Evolutionary conservation across 2,888 invertebrate species (phyloP).

Genomic region (Nycteola revayana): DNA sequence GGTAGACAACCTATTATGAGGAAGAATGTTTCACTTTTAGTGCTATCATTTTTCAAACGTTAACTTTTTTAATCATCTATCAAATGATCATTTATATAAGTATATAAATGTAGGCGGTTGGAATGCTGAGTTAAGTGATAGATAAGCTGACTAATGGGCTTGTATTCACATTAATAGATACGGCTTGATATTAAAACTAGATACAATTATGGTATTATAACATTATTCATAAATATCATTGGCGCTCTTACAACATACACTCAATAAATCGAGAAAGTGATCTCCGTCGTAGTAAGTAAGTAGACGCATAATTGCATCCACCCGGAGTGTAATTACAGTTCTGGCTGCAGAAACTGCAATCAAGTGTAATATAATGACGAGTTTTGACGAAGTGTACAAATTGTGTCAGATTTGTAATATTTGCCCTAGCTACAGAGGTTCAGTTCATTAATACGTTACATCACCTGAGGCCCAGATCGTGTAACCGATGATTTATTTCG

Average conservation of each 20-base stretch:
- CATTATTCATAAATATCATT: no score
- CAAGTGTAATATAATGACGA: slow-evolving; percentile 21
- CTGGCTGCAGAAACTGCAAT: slow-evolving; percentile 24
- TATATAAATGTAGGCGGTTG: slow-evolving; percentile 10
- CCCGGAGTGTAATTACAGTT: slow-evolving; percentile 21
- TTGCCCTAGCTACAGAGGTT: slow-evolving; percentile 2
- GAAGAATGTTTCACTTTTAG: slow-evolving; percentile 28
- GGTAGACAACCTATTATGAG: slow-evolving; percentile 28
- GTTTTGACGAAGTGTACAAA: slow-evolving; percentile 21
- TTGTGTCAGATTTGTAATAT: slow-evolving; percentile 30
- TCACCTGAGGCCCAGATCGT: slow-evolving; percentile 44
- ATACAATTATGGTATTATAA: no score
- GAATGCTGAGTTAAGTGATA: background rate
- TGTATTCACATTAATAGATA: no score
- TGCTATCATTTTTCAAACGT: slow-evolving; percentile 14
- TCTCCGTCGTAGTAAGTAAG: slow-evolving; percentile 25
- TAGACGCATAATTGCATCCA: slow-evolving; percentile 23
- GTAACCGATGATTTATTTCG: slow-evolving; percentile 66
- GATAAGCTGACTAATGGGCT: no score
- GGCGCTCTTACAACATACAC: slow-evolving; percentile 15
- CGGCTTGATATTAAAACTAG: no score
- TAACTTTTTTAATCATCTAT: background rate
- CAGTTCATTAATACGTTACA: slow-evolving; percentile 45
- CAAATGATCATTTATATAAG: slow-evolving; percentile 14
- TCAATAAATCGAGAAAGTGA: slow-evolving; percentile 26